Conservation (phyloP, 2,888 invertebrate species). For the Muscina levida region DNA sequence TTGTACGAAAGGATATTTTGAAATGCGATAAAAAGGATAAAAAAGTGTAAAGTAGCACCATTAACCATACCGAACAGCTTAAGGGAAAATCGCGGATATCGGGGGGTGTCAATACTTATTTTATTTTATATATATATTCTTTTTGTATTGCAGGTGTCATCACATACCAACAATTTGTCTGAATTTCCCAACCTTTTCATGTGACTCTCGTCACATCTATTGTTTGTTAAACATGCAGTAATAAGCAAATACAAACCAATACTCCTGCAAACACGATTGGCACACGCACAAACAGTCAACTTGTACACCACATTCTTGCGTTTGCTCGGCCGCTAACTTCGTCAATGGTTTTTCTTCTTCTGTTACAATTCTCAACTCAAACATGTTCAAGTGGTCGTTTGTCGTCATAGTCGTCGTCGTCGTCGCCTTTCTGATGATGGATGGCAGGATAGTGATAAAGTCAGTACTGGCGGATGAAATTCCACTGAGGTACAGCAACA, state of each 20-base stretch:
- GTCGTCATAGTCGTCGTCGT: constrained; percentile 7
- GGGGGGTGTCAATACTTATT: no score
- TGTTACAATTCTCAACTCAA: constrained; percentile 42
- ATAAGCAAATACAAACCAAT: constrained; percentile 9
- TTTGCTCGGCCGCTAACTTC: not conserved
- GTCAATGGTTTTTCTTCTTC: constrained; percentile 5
- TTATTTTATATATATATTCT: no score
- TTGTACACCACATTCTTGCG: not conserved
- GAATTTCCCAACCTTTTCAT: no score
- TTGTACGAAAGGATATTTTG: no score
- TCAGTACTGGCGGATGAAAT: constrained; percentile 2
- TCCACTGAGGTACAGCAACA: not conserved
- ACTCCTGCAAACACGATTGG: constrained; percentile 9
- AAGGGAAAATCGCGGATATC: no score
- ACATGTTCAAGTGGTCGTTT: constrained; percentile 56
- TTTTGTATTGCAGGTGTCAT: no score
- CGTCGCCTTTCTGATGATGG: not conserved
- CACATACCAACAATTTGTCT: no score
- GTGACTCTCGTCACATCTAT: not conserved
- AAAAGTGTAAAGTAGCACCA: no score
- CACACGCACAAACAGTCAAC: constrained; percentile 1
- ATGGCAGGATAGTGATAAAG: constrained; percentile 16
- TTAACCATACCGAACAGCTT: no score
- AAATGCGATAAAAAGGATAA: no score
- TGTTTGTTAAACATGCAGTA: constrained; percentile 17